Percentiles rank a stretch among this genome's conserved stretches.
Evolutionary conservation across 1,140 invertebrate species (phyloP).

Genomic region (Doryteuthis pealeii): DNA sequence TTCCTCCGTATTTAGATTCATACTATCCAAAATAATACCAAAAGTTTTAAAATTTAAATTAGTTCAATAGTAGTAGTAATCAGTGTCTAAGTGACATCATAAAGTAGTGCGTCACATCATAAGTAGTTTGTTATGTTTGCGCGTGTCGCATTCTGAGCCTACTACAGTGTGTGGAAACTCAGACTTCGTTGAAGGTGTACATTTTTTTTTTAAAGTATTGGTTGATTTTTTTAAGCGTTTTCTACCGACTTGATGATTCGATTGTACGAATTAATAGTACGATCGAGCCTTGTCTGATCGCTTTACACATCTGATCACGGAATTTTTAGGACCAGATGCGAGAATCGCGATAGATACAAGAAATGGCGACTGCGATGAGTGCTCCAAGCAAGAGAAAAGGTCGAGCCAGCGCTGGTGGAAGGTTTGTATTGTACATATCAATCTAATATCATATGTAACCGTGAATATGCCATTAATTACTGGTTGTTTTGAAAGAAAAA

Average conservation of each 20-base stretch:
- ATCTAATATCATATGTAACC: too few relatives aligned
- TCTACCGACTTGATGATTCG: too few relatives aligned
- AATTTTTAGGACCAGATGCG: neutral
- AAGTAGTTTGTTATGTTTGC: neutral
- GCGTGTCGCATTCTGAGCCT: slow-evolving; percentile 7
- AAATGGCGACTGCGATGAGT: slow-evolving; percentile 1
- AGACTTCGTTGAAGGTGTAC: too few relatives aligned
- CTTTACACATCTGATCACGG: neutral
- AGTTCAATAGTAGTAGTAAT: too few relatives aligned
- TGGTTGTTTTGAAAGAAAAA: too few relatives aligned
- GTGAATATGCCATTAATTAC: too few relatives aligned
- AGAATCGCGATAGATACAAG: slow-evolving; percentile 3
- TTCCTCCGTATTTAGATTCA: too few relatives aligned
- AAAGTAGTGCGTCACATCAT: neutral
- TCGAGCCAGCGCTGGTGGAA: neutral
- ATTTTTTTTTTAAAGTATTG: too few relatives aligned
- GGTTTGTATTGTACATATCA: neutral
- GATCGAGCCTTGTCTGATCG: neutral
- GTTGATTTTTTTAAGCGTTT: too few relatives aligned
- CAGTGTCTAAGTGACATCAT: neutral
- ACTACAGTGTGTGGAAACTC: neutral
- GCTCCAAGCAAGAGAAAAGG: slow-evolving; percentile 2
- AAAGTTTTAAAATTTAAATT: too few relatives aligned
- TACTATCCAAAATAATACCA: too few relatives aligned
- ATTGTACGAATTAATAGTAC: too few relatives aligned